These are phyloP conservation scores for Osmoderma eremita DNA, from an alignment of 2,888 invertebrate genomes.

Conservation along the genomic window DNA sequence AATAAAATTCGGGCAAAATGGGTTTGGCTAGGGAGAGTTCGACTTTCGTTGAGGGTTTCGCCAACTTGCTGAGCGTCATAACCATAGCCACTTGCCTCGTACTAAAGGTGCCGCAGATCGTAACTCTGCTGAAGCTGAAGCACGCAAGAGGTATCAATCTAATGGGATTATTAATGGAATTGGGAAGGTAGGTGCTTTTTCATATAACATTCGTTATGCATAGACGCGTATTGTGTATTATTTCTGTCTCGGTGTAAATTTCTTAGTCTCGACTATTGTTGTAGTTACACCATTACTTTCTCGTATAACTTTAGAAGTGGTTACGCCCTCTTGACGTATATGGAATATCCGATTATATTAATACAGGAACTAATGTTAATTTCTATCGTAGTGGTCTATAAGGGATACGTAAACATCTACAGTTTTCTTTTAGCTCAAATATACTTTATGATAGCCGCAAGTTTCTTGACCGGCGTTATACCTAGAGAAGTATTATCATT, in stretches of 20 bases:
- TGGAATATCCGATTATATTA: constrained; percentile 86
- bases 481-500: constrained; percentile 68
- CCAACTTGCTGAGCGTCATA: constrained; percentile 74
- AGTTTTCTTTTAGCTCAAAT: constrained; percentile 60
- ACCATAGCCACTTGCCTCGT: constrained; percentile 82
- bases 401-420: constrained; percentile 66
- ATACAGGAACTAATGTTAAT: constrained; percentile 79
- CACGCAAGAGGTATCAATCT: constrained; percentile 77
- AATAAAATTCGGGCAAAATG: neutral
- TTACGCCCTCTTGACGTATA: constrained; percentile 79
- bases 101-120: constrained; percentile 85
- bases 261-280: constrained; percentile 56
- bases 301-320: constrained; percentile 81
- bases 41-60: constrained; percentile 49
- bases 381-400: constrained; percentile 76
- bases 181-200: constrained; percentile 70
- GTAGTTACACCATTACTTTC: constrained; percentile 82
- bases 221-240: too few relatives aligned
- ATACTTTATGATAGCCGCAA: constrained; percentile 63
- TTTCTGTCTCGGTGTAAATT: too few relatives aligned
- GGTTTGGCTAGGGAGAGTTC: neutral
- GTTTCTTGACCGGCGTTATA: constrained; percentile 64
- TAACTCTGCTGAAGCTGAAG: constrained; percentile 71
- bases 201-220: neutral
- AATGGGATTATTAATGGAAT: constrained; percentile 74